A percentile compares a stretch with the other conserved stretches of the same genome.
These are phyloP conservation scores for Disparrhopalites patrizii DNA, from an alignment of 2,888 invertebrate species.

Conservation along the genomic window DNA sequence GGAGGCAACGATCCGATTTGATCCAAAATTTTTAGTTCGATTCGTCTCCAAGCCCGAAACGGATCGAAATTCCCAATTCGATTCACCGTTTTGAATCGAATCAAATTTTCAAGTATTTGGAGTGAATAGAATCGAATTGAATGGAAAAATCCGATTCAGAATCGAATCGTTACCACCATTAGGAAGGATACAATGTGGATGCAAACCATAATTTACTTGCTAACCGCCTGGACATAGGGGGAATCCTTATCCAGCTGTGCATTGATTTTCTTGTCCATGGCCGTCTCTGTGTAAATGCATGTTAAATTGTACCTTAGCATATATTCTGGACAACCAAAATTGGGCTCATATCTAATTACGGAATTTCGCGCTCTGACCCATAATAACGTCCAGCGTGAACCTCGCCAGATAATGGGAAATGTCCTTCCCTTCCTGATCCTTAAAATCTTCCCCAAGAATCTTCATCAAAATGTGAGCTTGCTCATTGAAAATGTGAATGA, in stretches of 20 bases:
- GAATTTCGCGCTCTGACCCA: constrained; percentile 49
- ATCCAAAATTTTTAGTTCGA: too few species aligned
- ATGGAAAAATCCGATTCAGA: too few species aligned
- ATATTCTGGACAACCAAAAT: neutral
- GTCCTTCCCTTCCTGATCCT: constrained; percentile 44
- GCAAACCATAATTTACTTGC: constrained; percentile 25
- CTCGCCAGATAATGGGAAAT: constrained; percentile 52
- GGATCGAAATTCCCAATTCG: too few species aligned
- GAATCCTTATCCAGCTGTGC: constrained; percentile 31
- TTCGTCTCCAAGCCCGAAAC: too few species aligned
- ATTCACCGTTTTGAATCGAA: too few species aligned
- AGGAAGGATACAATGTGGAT: too few species aligned
- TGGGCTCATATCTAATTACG: neutral
- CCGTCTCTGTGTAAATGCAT: too few species aligned
- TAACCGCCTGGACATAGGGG: constrained; percentile 31
- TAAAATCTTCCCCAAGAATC: constrained; percentile 50
- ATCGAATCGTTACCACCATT: too few species aligned
- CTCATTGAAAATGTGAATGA: constrained; percentile 60
- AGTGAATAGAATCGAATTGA: too few species aligned
- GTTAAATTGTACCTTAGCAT: too few species aligned
- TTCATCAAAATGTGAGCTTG: constrained; percentile 57
- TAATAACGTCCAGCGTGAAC: constrained; percentile 55
- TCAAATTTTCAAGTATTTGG: too few species aligned
- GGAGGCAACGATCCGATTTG: too few species aligned
- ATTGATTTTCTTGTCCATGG: constrained; percentile 38